Evolutionary conservation across 2,888 invertebrate genomes (phyloP).

Genomic region (Dynastes grantii): DNA sequence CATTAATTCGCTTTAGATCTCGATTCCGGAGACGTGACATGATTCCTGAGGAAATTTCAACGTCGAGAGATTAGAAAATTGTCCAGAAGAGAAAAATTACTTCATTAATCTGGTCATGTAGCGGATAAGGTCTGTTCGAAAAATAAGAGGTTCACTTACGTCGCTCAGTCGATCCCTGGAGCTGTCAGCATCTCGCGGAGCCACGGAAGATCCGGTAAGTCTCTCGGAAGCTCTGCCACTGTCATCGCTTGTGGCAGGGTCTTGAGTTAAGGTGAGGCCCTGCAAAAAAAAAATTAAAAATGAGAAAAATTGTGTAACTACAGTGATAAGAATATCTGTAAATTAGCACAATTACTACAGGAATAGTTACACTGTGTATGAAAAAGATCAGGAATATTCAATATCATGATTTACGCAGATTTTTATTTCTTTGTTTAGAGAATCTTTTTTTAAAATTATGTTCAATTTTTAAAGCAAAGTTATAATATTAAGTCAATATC

Average conservation of each 20-base stretch:
- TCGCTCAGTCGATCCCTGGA: constrained; percentile 89
- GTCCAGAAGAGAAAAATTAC: neutral
- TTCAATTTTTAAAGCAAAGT: too few relatives aligned
- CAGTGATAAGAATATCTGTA: too few relatives aligned
- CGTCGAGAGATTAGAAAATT: neutral
- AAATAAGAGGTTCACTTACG: constrained; percentile 74
- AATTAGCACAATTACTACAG: too few relatives aligned
- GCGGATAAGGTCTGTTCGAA: too few relatives aligned
- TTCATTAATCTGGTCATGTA: too few relatives aligned
- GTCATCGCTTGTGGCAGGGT: constrained; percentile 89
- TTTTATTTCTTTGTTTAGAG: too few relatives aligned
- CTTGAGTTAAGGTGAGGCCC: constrained; percentile 81
- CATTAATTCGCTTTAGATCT: neutral
- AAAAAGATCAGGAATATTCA: too few relatives aligned
- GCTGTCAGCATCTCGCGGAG: constrained; percentile 85
- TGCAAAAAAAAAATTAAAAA: constrained; percentile 70
- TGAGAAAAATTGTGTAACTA: neutral
- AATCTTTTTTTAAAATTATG: too few relatives aligned
- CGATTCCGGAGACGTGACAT: neutral
- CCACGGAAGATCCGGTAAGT: constrained; percentile 83
- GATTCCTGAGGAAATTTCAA: neutral
- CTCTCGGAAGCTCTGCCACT: constrained; percentile 88
- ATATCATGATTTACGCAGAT: too few relatives aligned
- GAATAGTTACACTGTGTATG: too few relatives aligned
- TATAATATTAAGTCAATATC: too few relatives aligned